phyloP scores from a whole-genome alignment of 2,113 vertebrate species.

The Zosterops pallidus region DNA sequence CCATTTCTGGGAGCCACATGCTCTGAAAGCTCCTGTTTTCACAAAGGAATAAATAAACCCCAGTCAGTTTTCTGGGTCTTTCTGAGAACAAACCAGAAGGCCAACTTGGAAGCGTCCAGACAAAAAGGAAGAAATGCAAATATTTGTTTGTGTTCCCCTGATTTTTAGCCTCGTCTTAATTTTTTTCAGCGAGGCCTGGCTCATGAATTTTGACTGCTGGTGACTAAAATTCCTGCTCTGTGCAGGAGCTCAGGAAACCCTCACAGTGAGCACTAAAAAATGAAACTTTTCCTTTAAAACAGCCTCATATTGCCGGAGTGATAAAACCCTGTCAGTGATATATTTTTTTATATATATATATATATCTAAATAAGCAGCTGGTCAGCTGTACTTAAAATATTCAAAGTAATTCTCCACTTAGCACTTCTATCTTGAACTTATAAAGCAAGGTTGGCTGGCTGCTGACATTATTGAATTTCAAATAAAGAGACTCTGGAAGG shows the following conservation, averaged over 20 bases:
- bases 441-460: slow-evolving; percentile 22
- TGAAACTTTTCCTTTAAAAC: neutral
- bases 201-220: neutral
- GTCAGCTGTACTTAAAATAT: slow-evolving; percentile 53
- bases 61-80: neutral
- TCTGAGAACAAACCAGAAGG: neutral
- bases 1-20: neutral
- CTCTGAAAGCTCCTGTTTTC: neutral
- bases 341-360: slow-evolving; percentile 3
- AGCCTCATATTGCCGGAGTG: neutral
- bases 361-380: slow-evolving; percentile 16
- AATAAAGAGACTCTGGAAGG: neutral
- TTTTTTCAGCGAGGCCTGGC: neutral
- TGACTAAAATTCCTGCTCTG: neutral
- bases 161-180: neutral
- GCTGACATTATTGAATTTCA: slow-evolving; percentile 47
- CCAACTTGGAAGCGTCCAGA: neutral
- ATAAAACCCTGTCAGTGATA: neutral
- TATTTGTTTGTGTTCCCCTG: neutral
- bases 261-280: neutral
- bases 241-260: neutral
- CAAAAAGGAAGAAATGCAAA: neutral
- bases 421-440: neutral
- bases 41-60: neutral
- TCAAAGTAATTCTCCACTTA: slow-evolving; percentile 39